Conservation (phyloP, 2,113 vertebrate species). For the Antennarius striatus region DNA sequence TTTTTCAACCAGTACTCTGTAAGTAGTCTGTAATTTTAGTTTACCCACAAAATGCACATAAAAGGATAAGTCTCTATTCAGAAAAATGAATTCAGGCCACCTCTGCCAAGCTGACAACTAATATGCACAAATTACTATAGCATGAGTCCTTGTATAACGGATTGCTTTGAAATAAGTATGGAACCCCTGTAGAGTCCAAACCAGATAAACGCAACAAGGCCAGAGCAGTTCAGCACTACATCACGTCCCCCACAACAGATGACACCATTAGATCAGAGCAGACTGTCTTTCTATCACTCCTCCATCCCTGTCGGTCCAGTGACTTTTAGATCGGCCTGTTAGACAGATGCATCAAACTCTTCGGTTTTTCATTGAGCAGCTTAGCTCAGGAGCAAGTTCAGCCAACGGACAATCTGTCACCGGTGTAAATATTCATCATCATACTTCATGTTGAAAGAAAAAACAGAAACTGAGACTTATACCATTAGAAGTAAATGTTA, state of each 20-base stretch:
- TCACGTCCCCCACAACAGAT: conserved; percentile 51
- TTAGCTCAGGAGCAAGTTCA: conserved; percentile 15
- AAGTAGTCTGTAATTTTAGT: conserved; percentile 23
- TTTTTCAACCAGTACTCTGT: too few species aligned
- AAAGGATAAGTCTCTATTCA: conserved; percentile 22
- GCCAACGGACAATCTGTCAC: conserved; percentile 43
- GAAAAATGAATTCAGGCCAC: conserved; percentile 32
- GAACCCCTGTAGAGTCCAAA: conserved; percentile 37
- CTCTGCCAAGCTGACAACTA: conserved; percentile 33
- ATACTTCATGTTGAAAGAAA: conserved; percentile 2
- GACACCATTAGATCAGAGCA: conserved; percentile 59
- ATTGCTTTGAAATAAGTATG: conserved; percentile 36
- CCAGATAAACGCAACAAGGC: conserved; percentile 21
- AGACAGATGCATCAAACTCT: conserved; percentile 46
- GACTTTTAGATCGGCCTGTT: conserved; percentile 46
- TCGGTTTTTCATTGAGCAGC: conserved; percentile 49
- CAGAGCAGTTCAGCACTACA: conserved; percentile 11
- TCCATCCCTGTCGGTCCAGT: conserved; percentile 18
- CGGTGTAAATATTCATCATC: conserved; percentile 20
- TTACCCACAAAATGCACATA: conserved; percentile 13
- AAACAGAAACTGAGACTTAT: not conserved
- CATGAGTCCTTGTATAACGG: conserved; percentile 20
- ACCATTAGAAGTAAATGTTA: too few species aligned
- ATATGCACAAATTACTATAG: conserved; percentile 42
- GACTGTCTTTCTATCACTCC: conserved; percentile 47